Evolutionary conservation across 2,888 invertebrate species (phyloP), one percentile per base, ranked within the genome.

Genomic region (Pristionchus japonicus): DNA sequence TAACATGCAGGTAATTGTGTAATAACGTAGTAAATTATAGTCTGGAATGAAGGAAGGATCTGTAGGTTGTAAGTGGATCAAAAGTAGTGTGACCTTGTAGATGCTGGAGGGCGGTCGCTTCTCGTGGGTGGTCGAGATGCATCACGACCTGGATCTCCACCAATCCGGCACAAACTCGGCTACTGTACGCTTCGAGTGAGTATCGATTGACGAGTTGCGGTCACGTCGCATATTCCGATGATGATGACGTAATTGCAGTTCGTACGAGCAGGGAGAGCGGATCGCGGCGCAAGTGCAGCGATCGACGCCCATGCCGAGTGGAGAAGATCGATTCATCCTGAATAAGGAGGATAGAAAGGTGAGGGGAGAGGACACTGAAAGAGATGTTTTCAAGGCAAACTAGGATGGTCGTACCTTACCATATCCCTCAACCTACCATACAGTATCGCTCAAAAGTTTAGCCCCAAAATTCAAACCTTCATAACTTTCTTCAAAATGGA

Each of bases 291-390:
- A 34, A 52, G n/a, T 83, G 82, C 82, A 83, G 52, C 15, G 52
- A 31, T n/a, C 6, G 34, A 43, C 52, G 31, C 82, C 82, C 31
- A 43, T 13, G n/a, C 40, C 43, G 13, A 4, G 7, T 27, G 77
- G 77, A 77, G 82, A 83, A 0, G 52, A 83, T n/a, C 0, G 31
- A 31, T 83, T 83, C 52, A 49, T 23, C 15, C 82, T 83, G 31
- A 83, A 83, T 34, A 49, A 52, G 52, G 82, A 83, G 17, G 82
- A 83, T 34, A 49, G 52, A 31, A 83, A 83, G 43, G 82, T 83
- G 52, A 80, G 43, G 0, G 47, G 27, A 77, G 40, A 3, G n/a
- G 3, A 40, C 13, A 77, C n/a, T n/a, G n/a, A n/a, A n/a, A n/a
- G n/a, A n/a, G n/a, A n/a, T n/a, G n/a, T n/a, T n/a, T 43, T 6